Evolutionary conservation across 2,113 vertebrate genomes (phyloP), one percentile per base, ranked within the genome.

Genomic region (Coracopsis vasa): DNA sequence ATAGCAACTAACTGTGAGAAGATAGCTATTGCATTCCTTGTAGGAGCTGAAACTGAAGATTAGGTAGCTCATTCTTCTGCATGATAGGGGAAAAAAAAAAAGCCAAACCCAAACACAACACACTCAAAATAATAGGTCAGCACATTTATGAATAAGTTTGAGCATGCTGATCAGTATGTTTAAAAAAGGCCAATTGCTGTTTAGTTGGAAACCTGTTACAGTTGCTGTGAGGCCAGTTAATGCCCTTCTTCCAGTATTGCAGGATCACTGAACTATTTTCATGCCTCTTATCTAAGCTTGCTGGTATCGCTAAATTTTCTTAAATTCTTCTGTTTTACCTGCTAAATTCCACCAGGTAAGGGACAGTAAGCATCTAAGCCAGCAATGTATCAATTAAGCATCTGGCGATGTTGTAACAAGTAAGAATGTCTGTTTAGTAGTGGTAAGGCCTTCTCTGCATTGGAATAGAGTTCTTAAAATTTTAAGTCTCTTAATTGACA

Each of bases 1-100:
- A 84, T 93, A 93, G 94, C 91, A 96, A 95, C 90, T 54, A 80
- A 66, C 42, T 39, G 25, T 73, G 33, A 78, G 75, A 83, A 92
- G 79, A 66, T 71, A 37, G 1, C 70, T 69, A n/a, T 44, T 90
- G 64, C 4, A 7, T 86, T 91, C 47, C 60, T 78, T 62, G 14
- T 64, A 84, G 60, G 54, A 86, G 20, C 28, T 58, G 54, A 58
- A 92, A 62, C 60, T 93, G 31, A 27, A 48, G 61, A 86, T 86
- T 28, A 53, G 35, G 56, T 70, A 42, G 28, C 39, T 79, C 9
- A 6, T 73, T 60, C 14, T 78, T n/a, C 69, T 48, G 14, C 10
- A 20, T 81, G 82, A 80, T 18, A 42, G 41, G 14, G 28, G 28
- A 39, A n/a, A 35, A 74, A 66, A 61, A 29, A 58, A 25, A 18